Conservation (phyloP, 2,888 invertebrate genomes). For the Ectobius pallidus region DNA sequence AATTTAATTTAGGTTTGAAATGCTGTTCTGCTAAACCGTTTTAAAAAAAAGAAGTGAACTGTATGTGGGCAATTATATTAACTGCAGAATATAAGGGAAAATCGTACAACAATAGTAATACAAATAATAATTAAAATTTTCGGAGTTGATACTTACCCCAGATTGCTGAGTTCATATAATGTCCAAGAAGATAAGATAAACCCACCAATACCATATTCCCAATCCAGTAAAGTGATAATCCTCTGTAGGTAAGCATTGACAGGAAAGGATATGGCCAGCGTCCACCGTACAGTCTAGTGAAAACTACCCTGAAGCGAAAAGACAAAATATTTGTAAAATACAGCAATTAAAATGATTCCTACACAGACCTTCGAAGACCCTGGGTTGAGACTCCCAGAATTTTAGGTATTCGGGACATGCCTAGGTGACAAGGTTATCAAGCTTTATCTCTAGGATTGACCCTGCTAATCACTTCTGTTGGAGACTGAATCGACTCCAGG, state of each 20-base stretch:
- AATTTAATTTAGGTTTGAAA: no score
- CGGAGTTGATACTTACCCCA: background rate
- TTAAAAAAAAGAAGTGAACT: no score
- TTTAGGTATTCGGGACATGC: background rate
- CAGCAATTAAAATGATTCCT: background rate
- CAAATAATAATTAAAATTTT: no score
- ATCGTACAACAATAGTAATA: no score
- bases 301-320: background rate
- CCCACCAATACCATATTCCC: background rate
- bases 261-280: background rate
- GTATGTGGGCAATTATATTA: no score
- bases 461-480: background rate
- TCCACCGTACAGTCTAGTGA: background rate
- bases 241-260: background rate
- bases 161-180: background rate
- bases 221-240: background rate
- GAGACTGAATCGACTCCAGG: background rate
- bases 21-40: no score
- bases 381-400: background rate
- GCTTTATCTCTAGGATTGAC: no score
- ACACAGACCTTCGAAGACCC: background rate
- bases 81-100: no score
- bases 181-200: background rate
- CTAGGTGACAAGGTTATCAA: background rate
- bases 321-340: no score